These are phyloP conservation scores for Ectobius pallidus DNA, from an alignment of 2,888 invertebrate species.

Conservation along the genomic window DNA sequence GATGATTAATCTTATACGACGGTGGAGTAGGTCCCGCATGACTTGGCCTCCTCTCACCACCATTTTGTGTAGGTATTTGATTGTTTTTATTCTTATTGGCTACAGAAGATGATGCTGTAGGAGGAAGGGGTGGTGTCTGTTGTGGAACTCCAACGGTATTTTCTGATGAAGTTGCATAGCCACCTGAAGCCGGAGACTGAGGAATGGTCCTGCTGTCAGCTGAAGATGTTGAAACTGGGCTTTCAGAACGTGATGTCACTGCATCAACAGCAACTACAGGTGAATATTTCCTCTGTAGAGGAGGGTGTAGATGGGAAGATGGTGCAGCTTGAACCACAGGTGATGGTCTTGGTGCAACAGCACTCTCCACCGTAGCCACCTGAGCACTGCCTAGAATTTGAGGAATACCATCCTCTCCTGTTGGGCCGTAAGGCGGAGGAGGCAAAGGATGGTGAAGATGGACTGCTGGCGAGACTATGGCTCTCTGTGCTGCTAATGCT, in stretches of 20 bases:
- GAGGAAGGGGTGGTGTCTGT: constrained; percentile 61
- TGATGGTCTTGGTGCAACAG: constrained; percentile 57
- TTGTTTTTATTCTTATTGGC: constrained; percentile 58
- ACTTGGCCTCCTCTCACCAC: constrained; percentile 47
- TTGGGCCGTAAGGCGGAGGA: constrained; percentile 70
- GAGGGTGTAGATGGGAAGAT: constrained; percentile 60
- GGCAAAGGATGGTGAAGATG: constrained; percentile 64
- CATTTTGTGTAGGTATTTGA: constrained; percentile 49
- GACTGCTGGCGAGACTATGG: constrained; percentile 48
- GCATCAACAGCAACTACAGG: constrained; percentile 59
- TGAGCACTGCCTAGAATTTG: constrained; percentile 49
- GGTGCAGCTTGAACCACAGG: constrained; percentile 47
- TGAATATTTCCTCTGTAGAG: constrained; percentile 74
- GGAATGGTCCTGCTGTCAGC: constrained; percentile 51
- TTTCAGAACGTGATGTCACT: constrained; percentile 58
- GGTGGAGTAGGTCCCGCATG: constrained; percentile 57
- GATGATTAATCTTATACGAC: constrained; percentile 84
- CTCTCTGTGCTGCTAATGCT: constrained; percentile 73
- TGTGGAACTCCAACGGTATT: constrained; percentile 36
- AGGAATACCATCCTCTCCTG: constrained; percentile 54
- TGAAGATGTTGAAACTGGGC: constrained; percentile 57
- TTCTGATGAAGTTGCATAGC: constrained; percentile 25
- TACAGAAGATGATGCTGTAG: constrained; percentile 65
- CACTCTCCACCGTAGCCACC: constrained; percentile 57
- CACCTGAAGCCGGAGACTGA: constrained; percentile 16